Percentiles rank a stretch among this genome's conserved stretches.
These are phyloP conservation scores for Peromyscus eremicus DNA, from an alignment of 2,797 vertebrate genomes.

Conservation along the genomic window DNA sequence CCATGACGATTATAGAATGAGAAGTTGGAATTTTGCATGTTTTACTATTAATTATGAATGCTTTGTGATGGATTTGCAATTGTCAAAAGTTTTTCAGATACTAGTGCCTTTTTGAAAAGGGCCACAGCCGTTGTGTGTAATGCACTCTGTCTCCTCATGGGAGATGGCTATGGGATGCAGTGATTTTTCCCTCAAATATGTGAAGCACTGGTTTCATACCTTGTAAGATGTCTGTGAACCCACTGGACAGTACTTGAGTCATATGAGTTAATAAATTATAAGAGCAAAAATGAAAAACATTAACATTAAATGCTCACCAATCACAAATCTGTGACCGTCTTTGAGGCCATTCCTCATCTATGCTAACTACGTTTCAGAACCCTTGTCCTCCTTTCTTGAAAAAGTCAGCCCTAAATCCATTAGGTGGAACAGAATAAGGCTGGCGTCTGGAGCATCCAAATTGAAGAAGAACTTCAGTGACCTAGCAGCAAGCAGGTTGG, in stretches of 20 bases:
- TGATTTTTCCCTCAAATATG: background rate
- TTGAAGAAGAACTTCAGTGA: too few species aligned
- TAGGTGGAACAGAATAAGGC: background rate
- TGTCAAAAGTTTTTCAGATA: background rate
- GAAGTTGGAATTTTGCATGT: background rate
- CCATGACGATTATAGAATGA: background rate
- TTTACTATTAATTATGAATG: background rate
- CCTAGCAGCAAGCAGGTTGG: background rate
- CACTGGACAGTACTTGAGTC: conserved; percentile 27
- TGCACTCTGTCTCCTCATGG: background rate
- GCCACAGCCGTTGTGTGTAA: background rate
- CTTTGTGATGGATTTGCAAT: background rate
- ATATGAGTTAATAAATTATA: conserved; percentile 28
- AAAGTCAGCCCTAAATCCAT: background rate
- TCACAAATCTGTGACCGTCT: background rate
- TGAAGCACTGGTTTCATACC: background rate
- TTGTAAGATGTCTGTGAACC: background rate
- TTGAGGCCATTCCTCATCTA: background rate
- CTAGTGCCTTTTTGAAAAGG: background rate
- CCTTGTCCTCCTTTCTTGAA: background rate
- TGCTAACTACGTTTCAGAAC: background rate
- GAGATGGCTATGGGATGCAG: background rate
- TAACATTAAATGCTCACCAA: conserved; percentile 17
- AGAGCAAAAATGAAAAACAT: background rate
- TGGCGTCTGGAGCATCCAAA: background rate